Percentiles rank a stretch among this genome's conserved stretches.
Evolutionary conservation across 2,888 invertebrate genomes (phyloP).

Genomic region (Epistrophella euchroma): DNA sequence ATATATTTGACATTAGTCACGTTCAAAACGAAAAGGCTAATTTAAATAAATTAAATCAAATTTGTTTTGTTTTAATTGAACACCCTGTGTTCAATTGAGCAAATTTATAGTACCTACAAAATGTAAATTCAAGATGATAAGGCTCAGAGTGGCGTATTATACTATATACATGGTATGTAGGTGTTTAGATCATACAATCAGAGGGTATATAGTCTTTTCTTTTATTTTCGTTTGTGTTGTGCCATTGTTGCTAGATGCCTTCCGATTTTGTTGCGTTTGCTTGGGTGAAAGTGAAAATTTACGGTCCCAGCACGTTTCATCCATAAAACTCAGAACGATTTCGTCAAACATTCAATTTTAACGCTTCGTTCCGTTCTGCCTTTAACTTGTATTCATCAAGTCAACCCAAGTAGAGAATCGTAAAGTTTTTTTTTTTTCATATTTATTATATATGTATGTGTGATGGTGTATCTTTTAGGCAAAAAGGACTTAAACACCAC

Average conservation of each 20-base stretch:
- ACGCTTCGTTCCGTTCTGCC: conserved; percentile 51
- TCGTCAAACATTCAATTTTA: conserved; percentile 76
- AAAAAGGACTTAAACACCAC: conserved; percentile 34
- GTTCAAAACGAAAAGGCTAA: too few species aligned
- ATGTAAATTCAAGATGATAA: conserved; percentile 68
- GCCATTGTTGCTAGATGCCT: conserved; percentile 8
- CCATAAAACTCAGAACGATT: conserved; percentile 72
- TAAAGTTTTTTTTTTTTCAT: conserved; percentile 42
- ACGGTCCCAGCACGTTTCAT: conserved; percentile 68
- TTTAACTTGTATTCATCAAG: conserved; percentile 52
- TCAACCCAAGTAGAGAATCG: conserved; percentile 53
- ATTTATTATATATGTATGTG: conserved; percentile 3
- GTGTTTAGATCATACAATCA: conserved; percentile 71
- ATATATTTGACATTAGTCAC: too few species aligned
- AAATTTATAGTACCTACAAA: conserved; percentile 13
- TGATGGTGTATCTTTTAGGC: not conserved
- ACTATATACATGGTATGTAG: conserved; percentile 24
- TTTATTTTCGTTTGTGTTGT: conserved; percentile 30
- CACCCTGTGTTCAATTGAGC: conserved; percentile 35
- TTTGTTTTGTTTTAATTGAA: not conserved
- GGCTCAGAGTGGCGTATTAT: conserved; percentile 51
- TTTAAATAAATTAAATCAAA: not conserved
- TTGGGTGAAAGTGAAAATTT: conserved; percentile 68
- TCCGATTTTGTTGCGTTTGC: conserved; percentile 11
- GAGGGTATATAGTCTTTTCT: conserved; percentile 20